Evolutionary conservation across 2,888 invertebrate genomes (phyloP), one percentile per base, ranked within the genome.

Genomic region (Meteorus colon): DNA sequence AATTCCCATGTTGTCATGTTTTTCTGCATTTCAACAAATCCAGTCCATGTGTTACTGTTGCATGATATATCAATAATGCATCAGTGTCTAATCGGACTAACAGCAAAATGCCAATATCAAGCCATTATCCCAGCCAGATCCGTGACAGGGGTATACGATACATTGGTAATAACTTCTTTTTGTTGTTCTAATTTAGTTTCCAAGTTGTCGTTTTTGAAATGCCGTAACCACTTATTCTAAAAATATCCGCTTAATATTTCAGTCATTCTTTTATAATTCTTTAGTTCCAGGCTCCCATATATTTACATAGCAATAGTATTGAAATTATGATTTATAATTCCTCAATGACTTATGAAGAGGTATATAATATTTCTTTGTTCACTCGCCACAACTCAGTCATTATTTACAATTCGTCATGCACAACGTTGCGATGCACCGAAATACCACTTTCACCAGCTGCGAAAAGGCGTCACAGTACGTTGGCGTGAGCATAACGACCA

Each of bases 31-130:
- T 1, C 34, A 34, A 34, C 4, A 27, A 31, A 37, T 55, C 51
- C 41, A 81, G 81, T 81, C 81, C 81, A 78, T 77, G 81, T 81
- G 81, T 81, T 81, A 78, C 81, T 76, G 66, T 69, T 78, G 78
- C 71, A 77, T 78, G 78, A 78, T 80, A 27, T 74, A 24, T 70
- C 19, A 60, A 73, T 79, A 81, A 75, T 74, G 77, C 78, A 78
- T 76, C 71, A 74, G 81, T 79, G 81, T 81, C 81, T 55, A 74
- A 77, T 68, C 55, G 81, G 81, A 81, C 81, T 81, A 19, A 81
- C 19, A 81, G 48, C 27, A 60, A 48, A 73, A 69, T 48, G 68
- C 77, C 66, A 60, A 27, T n/a, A 51, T 67, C 66, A 79, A 78
- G 79, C 79, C 79, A 81, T 74, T 78, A 78, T 77, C 41, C 75